A percentile compares a stretch with the other conserved stretches of the same genome.
phyloP scores from a whole-genome alignment of 2,888 invertebrate species.

The Biston stratarius region DNA sequence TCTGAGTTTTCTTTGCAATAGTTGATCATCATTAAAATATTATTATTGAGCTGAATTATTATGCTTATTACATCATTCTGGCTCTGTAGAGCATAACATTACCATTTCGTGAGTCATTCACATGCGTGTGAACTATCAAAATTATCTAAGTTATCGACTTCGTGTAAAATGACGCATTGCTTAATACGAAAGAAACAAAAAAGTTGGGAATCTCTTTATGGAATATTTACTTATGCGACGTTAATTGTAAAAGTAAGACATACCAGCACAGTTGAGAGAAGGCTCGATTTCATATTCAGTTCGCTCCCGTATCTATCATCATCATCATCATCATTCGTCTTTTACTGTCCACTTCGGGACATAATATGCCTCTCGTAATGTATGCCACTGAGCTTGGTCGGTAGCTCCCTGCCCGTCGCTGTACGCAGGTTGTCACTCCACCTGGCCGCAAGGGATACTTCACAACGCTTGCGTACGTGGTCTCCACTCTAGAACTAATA shows the following conservation, averaged over 20 bases:
- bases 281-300: too few species aligned
- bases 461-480: too few species aligned
- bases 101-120: slow-evolving; percentile 28
- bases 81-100: slow-evolving; percentile 24
- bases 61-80: slow-evolving; percentile 27
- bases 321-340: too few species aligned
- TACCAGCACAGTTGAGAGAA: neutral
- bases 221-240: neutral
- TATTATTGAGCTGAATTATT: slow-evolving; percentile 20
- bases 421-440: too few species aligned
- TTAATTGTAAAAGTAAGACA: neutral
- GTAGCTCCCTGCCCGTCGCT: too few species aligned
- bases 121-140: slow-evolving; percentile 27
- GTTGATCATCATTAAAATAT: slow-evolving; percentile 9
- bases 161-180: slow-evolving; percentile 34
- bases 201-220: neutral
- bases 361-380: too few species aligned
- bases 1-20: slow-evolving; percentile 10
- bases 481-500: too few species aligned
- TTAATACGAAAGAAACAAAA: slow-evolving; percentile 6
- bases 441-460: too few species aligned
- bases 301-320: too few species aligned
- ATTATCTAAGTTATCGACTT: slow-evolving; percentile 15
- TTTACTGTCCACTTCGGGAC: too few species aligned
- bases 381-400: too few species aligned